Evolutionary conservation across 2,797 vertebrate genomes (phyloP).

Genomic region (Diceros bicornis): DNA sequence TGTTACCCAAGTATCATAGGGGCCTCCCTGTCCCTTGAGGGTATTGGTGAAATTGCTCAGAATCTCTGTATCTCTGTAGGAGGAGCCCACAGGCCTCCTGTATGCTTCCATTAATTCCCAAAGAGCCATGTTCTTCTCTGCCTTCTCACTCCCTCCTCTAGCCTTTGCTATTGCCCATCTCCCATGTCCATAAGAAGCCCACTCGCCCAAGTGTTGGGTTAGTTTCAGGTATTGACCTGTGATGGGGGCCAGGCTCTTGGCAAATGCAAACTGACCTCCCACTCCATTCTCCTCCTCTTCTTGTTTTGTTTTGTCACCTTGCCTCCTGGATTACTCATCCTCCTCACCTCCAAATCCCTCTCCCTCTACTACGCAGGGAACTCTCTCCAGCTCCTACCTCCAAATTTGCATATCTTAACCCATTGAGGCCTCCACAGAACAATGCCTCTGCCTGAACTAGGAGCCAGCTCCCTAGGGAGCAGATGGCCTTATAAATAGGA

Average conservation of each 20-base stretch:
- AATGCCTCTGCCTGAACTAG: background rate
- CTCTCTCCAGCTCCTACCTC: background rate
- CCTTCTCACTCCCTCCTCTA: background rate
- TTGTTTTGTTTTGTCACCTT: background rate
- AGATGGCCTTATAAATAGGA: background rate
- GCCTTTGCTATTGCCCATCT: background rate
- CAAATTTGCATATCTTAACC: background rate
- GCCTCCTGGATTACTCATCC: background rate
- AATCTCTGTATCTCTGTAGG: background rate
- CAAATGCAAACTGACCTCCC: background rate
- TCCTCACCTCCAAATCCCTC: background rate
- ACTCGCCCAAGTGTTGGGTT: background rate
- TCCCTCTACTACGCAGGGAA: background rate
- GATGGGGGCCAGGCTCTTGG: background rate
- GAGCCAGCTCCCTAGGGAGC: background rate
- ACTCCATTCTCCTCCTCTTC: background rate
- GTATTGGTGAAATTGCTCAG: background rate
- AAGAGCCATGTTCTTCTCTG: background rate
- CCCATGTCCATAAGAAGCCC: background rate
- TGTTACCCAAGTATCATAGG: background rate
- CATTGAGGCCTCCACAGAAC: fast-evolving
- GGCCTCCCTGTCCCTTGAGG: background rate
- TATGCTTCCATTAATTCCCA: background rate
- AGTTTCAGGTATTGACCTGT: background rate
- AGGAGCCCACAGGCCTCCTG: background rate